Evolutionary conservation across 2,888 invertebrate genomes (phyloP), one percentile per base, ranked within the genome.

Genomic region (Lomographa bimaculata): DNA sequence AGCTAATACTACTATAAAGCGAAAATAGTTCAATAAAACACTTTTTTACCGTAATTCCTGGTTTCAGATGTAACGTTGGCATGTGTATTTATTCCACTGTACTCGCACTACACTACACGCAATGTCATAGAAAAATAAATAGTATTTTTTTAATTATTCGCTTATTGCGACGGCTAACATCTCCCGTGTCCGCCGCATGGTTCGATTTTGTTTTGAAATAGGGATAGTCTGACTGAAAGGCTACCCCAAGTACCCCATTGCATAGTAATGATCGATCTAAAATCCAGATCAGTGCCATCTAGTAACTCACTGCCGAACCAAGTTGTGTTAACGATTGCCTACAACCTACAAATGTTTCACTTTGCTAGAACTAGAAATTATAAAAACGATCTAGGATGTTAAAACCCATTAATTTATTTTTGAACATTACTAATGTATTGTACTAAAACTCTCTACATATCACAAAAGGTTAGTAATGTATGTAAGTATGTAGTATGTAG

Each of bases 61-160:
- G 84, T 62, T 89, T 89, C 53, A 90, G 74, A 49, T 89, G 84
- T 80, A 90, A 55, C 45, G 89, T 79, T 63, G 90, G 90, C 90
- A 89, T 90, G 65, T 65, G 68, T 75, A 54, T 50, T 57, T 56
- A 56, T 42, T 48, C 48, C 56, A 55, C 48, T 44, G 51, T 40
- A 59, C 51, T 47, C 49, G 44, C 72, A 81, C 77, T 72, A 54
- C 77, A 84, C 81, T 71, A 81, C 78, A 71, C 72, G 59, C 54
- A 70, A 57, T 57, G 46, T 47, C 50, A 27, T 10, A 17, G 35
- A 46, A 47, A 48, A 34, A 42, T 34, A 47, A 42, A 32, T 25
- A 17, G 9, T 8, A 10, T 32, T 33, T 46, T 40, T 44, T 40
- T 16, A 32, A 27, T 38, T 43, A n/a, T 50, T 58, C 65, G 68